Base-by-base conservation (phyloP, 2,888 invertebrate species). In the Pachymerium ferrugineum region DNA sequence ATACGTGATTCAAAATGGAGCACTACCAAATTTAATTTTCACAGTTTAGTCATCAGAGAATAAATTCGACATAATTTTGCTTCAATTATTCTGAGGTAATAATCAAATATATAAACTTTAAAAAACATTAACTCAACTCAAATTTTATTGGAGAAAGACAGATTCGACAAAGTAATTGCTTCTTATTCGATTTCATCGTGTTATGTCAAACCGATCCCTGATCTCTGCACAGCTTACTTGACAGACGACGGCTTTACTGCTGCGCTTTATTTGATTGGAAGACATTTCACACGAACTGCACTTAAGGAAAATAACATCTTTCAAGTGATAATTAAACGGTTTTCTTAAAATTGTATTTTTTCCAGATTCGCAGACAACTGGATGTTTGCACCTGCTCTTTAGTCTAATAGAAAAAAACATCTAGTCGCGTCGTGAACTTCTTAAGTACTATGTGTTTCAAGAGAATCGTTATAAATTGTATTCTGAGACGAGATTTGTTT, bases 201-300 rank as follows among this genome's bases (percentile, higher is more conserved):
- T 77, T 86, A 86, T 77, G 79, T 84, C 28, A 79, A 83, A 31
- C 88, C 93, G 0, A n/a, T n/a, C n/a, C n/a, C 84, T 94, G 0
- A 87, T 91, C 77, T 89, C 91, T 74, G 86, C 88, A 0, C 86
- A 88, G 10, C 83, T 88, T 8, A 86, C 87, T 0, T 88, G 91
- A 85, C 86, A 81, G 84, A 84, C 0, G 93, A 94, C 78, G 96
- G 97, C 80, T 95, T 94, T 85, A 93, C 83, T 92, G 94, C 0
- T 90, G 90, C 73, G 91, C 91, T 80, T 87, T 89, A 0, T 90
- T 94, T 79, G 86, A 89, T 80, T 99, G 97, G 98, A 94, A 98
- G 97, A 0, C 94, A 92, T 80, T 94, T 89, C 79, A 90, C 91
- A 0, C 93, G 93, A 0, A 85, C 93, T 0, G 89, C 92, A 0